Percentiles rank a stretch among this genome's conserved stretches.
Conservation (phyloP, 2,113 vertebrate species). For the Miniopterus natalensis region DNA sequence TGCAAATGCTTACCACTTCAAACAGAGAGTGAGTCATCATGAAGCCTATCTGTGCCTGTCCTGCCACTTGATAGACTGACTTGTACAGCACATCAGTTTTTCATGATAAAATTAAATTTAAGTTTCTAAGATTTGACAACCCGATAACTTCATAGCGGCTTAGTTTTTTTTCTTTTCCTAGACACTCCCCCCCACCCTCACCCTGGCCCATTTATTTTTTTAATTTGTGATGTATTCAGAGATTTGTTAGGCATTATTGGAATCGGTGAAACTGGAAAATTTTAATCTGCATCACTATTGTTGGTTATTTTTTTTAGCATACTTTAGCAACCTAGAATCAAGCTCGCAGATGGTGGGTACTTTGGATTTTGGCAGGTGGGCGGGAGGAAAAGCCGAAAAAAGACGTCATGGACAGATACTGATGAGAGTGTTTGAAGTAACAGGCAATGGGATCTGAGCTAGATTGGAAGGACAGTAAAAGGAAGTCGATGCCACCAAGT, state of each 20-base stretch:
- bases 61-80: not conserved
- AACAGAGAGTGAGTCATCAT: conserved; percentile 3
- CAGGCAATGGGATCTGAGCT: not conserved
- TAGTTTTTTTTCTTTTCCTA: not conserved
- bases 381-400: not conserved
- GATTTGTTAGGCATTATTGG: not conserved
- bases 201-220: not conserved
- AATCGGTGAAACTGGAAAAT: not conserved
- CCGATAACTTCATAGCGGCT: not conserved
- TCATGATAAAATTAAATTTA: conserved; percentile 3
- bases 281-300: not conserved
- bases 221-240: not conserved
- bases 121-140: not conserved
- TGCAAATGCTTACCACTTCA: not conserved
- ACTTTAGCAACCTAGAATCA: conserved; percentile 3
- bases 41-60: conserved; percentile 13
- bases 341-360: not conserved
- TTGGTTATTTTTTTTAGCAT: not conserved
- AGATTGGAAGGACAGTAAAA: not conserved
- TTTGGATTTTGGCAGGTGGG: not conserved
- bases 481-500: not conserved
- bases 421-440: not conserved
- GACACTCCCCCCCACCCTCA: rapidly evolving
- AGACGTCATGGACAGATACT: not conserved
- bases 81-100: not conserved